Conservation (phyloP, 2,797 vertebrate genomes). For the Parauchenoglanis ngamensis region DNA sequence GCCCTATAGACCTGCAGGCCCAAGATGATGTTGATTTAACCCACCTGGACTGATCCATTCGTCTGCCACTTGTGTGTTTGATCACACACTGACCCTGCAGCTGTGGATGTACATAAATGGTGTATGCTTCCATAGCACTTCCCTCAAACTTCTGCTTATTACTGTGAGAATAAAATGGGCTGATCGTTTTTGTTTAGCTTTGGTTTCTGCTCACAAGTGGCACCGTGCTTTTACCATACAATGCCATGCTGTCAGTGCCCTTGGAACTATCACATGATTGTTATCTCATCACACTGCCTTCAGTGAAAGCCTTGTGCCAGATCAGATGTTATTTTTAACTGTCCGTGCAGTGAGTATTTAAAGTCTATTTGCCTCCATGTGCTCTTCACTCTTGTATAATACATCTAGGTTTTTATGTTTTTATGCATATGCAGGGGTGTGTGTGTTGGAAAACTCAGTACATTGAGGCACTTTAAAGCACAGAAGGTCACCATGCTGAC, state of each 20-base stretch:
- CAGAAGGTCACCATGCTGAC: not conserved
- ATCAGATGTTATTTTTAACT: constrained; percentile 12
- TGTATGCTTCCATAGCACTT: constrained; percentile 20
- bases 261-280: not conserved
- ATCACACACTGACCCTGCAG: constrained; percentile 27
- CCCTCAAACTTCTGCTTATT: constrained; percentile 38
- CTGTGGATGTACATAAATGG: constrained; percentile 38
- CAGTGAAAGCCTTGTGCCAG: constrained; percentile 2
- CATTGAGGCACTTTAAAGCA: not conserved
- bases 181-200: constrained; percentile 28
- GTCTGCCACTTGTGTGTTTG: not conserved
- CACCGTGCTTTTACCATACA: constrained; percentile 6
- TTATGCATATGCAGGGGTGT: not conserved
- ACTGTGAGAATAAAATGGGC: constrained; percentile 19
- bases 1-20: not conserved
- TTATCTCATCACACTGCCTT: not conserved
- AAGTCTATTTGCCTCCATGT: not conserved
- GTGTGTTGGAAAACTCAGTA: not conserved
- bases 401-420: not conserved
- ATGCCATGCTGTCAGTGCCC: not conserved
- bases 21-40: not conserved
- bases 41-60: not conserved
- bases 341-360: not conserved
- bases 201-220: constrained; percentile 39
- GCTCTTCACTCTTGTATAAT: not conserved